These are phyloP conservation scores for Aphidius colemani DNA, from an alignment of 2,888 invertebrate species.

Conservation along the genomic window DNA sequence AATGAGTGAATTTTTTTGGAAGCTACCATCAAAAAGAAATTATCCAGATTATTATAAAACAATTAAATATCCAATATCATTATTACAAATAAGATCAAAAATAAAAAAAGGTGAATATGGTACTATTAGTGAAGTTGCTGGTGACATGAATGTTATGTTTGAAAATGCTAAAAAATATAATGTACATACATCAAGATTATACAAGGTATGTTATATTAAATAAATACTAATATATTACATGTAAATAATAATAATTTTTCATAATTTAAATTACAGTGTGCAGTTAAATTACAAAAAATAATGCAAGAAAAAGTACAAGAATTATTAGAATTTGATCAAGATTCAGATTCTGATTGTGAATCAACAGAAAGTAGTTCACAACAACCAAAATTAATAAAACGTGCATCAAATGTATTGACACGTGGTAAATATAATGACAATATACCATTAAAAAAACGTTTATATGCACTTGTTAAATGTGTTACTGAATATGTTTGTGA, in stretches of 20 bases:
- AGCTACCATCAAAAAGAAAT: constrained; percentile 85
- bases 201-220: constrained; percentile 66
- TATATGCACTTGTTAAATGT: constrained; percentile 79
- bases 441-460: constrained; percentile 76
- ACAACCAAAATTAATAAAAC: constrained; percentile 55
- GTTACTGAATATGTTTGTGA: constrained; percentile 72
- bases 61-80: constrained; percentile 92
- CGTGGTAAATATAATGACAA: constrained; percentile 63
- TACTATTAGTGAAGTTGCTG: constrained; percentile 85
- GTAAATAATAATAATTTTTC: too few species aligned
- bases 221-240: constrained; percentile 7
- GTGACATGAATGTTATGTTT: constrained; percentile 94
- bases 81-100: constrained; percentile 87
- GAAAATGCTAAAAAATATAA: constrained; percentile 95
- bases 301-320: constrained; percentile 83
- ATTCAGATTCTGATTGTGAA: constrained; percentile 57
- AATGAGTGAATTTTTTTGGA: constrained; percentile 92
- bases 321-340: constrained; percentile 68
- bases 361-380: constrained; percentile 46
- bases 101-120: constrained; percentile 82
- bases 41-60: constrained; percentile 98
- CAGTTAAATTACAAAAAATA: constrained; percentile 80
- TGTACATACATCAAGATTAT: constrained; percentile 77
- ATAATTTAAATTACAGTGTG: constrained; percentile 65
- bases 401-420: constrained; percentile 57